Evolutionary conservation across 1,140 invertebrate genomes (phyloP), one percentile per base, ranked within the genome.

Genomic region (Meloidogyne chitwoodi): DNA sequence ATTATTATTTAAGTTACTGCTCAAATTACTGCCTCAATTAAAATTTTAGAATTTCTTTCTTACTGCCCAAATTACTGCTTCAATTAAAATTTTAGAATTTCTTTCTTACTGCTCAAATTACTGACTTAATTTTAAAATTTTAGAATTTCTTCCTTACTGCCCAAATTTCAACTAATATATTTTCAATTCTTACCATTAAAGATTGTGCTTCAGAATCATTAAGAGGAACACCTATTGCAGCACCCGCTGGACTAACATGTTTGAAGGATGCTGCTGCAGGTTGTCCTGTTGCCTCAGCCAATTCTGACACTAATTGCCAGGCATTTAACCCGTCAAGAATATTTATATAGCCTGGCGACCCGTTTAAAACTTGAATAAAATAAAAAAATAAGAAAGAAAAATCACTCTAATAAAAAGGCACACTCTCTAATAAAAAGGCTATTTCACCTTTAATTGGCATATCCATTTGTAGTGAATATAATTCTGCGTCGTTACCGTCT

Each of bases 261-360:
- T 99, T 99, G 88, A 98, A 98, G 24, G 95, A 98, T 0, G 96
- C 92, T 0, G 96, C 96, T 0, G 96, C 94, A 6, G 96, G 94
- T 14, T 96, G 86, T 26, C 90, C 89, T 1, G 96, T 87, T 0
- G 93, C 92, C 56, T 89, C 86, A 82, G 92, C 93, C 10, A 99
- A 87, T 87, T 99, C 96, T 70, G 91, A 91, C 0, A 99, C 96
- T 38, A 99, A 88, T 87, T 99, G 96, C 92, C 95, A 98, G 2
- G 92, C 95, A 88, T 99, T 99, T 0, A 99, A 89, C 0, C 94
- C 95, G 89, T 99, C 96, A 85, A 94, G 96, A 0, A 99, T 90
- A 88, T 99, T 99, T 77, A 99, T 97, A 84, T 94, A 99, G 24
- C 95, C 94, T 0, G 96, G 96, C 0, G 94, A 92, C 31, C 95